Percentiles rank a stretch among this genome's conserved stretches.
Conservation (phyloP, 2,797 vertebrate genomes). For the Schizothorax lantsangensis region DNA sequence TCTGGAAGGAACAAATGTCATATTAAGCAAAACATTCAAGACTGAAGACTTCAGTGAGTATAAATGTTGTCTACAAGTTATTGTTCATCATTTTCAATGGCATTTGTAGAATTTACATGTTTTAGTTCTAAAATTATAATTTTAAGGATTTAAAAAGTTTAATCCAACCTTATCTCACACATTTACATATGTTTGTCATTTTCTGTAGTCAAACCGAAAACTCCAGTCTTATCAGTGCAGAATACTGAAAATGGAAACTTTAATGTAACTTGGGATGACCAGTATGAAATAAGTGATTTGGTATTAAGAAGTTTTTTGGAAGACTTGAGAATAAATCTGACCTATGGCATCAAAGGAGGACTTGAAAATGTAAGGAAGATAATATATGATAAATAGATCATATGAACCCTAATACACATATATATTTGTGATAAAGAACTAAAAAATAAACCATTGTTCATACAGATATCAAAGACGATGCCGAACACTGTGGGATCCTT, state of each 20-base stretch:
- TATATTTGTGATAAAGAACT: too few relatives aligned
- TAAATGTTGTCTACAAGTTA: neutral
- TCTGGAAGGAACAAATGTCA: neutral
- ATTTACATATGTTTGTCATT: neutral
- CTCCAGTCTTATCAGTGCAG: constrained; percentile 53
- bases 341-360: constrained; percentile 48
- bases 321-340: constrained; percentile 33
- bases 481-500: neutral
- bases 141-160: too few relatives aligned
- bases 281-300: constrained; percentile 16
- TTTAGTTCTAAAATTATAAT: neutral
- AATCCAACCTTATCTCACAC: neutral
- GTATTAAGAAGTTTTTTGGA: too few relatives aligned
- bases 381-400: neutral
- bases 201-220: constrained; percentile 64
- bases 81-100: neutral
- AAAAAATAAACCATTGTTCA: neutral
- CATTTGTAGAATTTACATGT: too few relatives aligned
- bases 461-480: neutral
- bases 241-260: constrained; percentile 48
- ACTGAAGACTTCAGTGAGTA: constrained; percentile 56
- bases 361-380: constrained; percentile 48
- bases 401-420: too few relatives aligned
- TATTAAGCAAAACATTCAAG: neutral
- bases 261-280: constrained; percentile 50